A percentile compares a stretch with the other conserved stretches of the same genome.
Evolutionary conservation across 2,888 invertebrate species (phyloP).

Genomic region (Spicauda simplicius): DNA sequence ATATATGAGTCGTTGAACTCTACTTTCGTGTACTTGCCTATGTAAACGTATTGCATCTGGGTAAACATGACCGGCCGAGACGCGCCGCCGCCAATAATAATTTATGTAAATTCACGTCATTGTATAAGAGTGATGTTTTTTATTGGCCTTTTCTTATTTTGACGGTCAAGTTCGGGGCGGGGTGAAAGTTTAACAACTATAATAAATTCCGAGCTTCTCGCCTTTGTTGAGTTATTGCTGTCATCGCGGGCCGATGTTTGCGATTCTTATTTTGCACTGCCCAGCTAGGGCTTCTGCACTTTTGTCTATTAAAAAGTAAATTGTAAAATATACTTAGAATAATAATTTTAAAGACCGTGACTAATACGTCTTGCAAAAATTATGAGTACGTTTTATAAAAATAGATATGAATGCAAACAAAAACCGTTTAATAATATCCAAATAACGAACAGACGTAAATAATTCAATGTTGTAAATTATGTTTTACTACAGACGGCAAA

Average conservation of each 20-base stretch:
- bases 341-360: not conserved
- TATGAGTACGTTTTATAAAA: not conserved
- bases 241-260: slow-evolving; percentile 30
- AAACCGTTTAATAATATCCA: slow-evolving; percentile 20
- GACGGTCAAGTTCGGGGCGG: slow-evolving; percentile 79
- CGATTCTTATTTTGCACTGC: slow-evolving; percentile 29
- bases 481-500: slow-evolving; percentile 70
- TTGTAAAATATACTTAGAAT: not conserved
- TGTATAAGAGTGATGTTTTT: slow-evolving; percentile 79
- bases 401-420: slow-evolving; percentile 5
- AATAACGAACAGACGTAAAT: slow-evolving; percentile 39
- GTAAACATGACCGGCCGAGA: slow-evolving; percentile 64
- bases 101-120: slow-evolving; percentile 83
- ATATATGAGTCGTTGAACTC: slow-evolving; percentile 80
- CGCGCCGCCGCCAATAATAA: slow-evolving; percentile 79
- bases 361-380: not conserved
- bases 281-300: not conserved
- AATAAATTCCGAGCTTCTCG: slow-evolving; percentile 49
- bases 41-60: slow-evolving; percentile 79
- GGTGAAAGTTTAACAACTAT: slow-evolving; percentile 69
- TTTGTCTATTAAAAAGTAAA: not conserved
- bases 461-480: slow-evolving; percentile 58
- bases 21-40: slow-evolving; percentile 62
- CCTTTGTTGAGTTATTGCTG: slow-evolving; percentile 37
- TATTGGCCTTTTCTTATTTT: slow-evolving; percentile 76